A percentile compares a stretch with the other conserved stretches of the same genome.
Evolutionary conservation across 2,113 vertebrate genomes (phyloP).

Genomic region (Gopherus flavomarginatus): DNA sequence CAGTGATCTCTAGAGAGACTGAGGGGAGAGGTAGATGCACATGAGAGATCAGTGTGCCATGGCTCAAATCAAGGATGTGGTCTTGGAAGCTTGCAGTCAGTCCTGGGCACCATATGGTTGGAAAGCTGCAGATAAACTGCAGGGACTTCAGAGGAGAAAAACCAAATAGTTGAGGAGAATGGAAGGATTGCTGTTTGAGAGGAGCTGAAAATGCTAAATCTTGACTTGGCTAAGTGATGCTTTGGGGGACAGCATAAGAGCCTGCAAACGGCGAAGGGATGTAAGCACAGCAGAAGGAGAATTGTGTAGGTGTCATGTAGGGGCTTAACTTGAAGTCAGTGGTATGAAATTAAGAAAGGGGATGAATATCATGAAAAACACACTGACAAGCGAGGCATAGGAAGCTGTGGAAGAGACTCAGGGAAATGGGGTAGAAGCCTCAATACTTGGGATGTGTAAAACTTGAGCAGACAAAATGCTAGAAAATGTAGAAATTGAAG

Average conservation of each 20-base stretch:
- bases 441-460: neutral
- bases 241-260: neutral
- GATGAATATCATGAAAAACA: neutral
- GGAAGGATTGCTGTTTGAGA: neutral
- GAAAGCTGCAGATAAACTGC: neutral
- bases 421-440: neutral
- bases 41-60: neutral
- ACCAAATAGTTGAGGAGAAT: neutral
- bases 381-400: neutral
- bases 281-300: neutral
- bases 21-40: neutral
- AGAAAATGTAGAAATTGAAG: neutral
- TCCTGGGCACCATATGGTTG: neutral
- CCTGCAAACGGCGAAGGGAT: neutral
- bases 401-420: neutral
- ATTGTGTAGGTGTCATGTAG: neutral
- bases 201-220: rapidly evolving
- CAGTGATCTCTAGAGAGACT: neutral
- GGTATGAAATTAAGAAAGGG: neutral
- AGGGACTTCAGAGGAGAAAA: neutral
- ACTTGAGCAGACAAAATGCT: neutral
- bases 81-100: neutral
- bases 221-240: neutral
- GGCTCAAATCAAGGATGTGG: neutral
- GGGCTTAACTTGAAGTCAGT: neutral